Evolutionary conservation across 2,113 vertebrate species (phyloP).

Genomic region (Herpailurus yagouaroundi): DNA sequence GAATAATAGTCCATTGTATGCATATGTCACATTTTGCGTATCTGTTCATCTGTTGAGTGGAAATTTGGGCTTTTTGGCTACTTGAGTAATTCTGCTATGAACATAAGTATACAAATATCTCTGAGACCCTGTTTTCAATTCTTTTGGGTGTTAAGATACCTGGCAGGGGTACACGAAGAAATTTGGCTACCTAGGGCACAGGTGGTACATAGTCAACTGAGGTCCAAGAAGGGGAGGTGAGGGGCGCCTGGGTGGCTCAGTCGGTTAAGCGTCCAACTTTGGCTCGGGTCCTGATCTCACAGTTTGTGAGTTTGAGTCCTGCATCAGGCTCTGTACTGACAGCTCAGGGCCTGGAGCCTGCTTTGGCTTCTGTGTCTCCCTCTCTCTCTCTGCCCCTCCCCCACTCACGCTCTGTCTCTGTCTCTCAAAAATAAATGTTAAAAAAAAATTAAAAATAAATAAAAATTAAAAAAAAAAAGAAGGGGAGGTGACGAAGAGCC

Average conservation of each 20-base stretch:
- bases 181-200: not conserved
- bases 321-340: too few species aligned
- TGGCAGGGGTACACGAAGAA: not conserved
- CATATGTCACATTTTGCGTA: not conserved
- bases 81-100: not conserved
- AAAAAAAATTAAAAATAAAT: too few species aligned
- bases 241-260: too few species aligned
- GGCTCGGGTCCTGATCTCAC: too few species aligned
- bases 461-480: not conserved
- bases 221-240: not conserved
- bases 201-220: not conserved
- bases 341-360: too few species aligned
- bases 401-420: too few species aligned
- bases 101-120: not conserved
- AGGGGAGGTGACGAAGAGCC: too few species aligned
- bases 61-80: not conserved
- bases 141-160: not conserved
- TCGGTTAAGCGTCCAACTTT: too few species aligned
- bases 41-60: not conserved
- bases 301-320: too few species aligned
- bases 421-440: too few species aligned
- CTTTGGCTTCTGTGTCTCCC: too few species aligned
- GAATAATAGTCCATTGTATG: not conserved
- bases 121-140: not conserved
- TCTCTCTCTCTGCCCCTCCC: too few species aligned